phyloP scores from a whole-genome alignment of 2,797 vertebrate genomes.

The Parauchenoglanis ngamensis region DNA sequence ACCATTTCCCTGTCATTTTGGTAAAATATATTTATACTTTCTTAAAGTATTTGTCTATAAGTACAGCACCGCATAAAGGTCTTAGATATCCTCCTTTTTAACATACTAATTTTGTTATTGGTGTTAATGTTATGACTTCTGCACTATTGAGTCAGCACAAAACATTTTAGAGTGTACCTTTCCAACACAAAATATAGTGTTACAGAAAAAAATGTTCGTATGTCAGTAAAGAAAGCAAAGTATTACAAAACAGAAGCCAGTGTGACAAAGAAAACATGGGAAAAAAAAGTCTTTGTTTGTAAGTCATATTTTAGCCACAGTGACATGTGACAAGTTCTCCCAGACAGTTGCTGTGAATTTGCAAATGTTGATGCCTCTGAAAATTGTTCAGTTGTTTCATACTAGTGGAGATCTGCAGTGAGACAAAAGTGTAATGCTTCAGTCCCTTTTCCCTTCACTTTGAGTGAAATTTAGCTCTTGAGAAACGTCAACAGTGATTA shows the following conservation, averaged over 20 bases:
- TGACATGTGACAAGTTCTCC: neutral
- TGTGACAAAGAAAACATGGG: too few relatives aligned
- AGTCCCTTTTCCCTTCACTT: conserved; percentile 24
- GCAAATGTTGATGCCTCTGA: neutral
- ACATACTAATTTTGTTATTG: too few relatives aligned
- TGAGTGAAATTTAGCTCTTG: conserved; percentile 31
- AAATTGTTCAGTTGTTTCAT: conserved; percentile 36
- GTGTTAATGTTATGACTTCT: too few relatives aligned
- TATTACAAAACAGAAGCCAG: neutral
- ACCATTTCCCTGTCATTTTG: neutral
- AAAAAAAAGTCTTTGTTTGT: neutral
- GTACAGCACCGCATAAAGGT: too few relatives aligned
- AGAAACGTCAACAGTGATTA: conserved; percentile 48
- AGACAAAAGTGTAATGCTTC: conserved; percentile 23
- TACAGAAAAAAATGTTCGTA: too few relatives aligned
- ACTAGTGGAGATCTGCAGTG: conserved; percentile 9
- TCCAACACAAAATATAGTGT: too few relatives aligned
- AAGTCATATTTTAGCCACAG: neutral
- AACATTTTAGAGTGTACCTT: too few relatives aligned
- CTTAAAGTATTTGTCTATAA: neutral
- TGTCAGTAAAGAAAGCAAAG: too few relatives aligned
- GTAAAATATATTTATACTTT: neutral
- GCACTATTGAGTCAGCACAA: too few relatives aligned
- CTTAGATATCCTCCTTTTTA: too few relatives aligned
- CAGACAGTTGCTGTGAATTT: neutral